A percentile compares a stretch with the other conserved stretches of the same genome.
Conservation (phyloP, 2,888 invertebrate genomes). For the Tenodera sinensis region DNA sequence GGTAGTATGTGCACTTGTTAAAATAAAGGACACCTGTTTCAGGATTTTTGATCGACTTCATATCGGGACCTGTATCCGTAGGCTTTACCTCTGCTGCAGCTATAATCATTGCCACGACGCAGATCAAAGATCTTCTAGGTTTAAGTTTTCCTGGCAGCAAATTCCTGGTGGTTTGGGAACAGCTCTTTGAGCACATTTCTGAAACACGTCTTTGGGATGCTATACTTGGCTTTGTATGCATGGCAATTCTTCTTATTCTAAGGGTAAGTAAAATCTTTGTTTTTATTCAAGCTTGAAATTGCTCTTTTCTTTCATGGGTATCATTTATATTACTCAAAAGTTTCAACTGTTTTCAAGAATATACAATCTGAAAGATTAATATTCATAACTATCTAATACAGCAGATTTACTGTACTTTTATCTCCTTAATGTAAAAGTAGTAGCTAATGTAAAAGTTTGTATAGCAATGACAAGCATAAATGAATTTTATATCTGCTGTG, state of each 20-base stretch:
- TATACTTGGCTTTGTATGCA: constrained; percentile 64
- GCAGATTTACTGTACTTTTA: too few relatives aligned
- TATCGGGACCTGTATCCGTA: constrained; percentile 77
- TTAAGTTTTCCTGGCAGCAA: constrained; percentile 65
- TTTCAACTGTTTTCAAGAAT: too few relatives aligned
- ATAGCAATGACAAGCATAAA: too few relatives aligned
- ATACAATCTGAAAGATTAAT: too few relatives aligned
- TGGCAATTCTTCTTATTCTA: constrained; percentile 63
- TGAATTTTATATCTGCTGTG: too few relatives aligned
- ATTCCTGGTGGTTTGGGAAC: constrained; percentile 67
- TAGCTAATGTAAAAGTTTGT: too few relatives aligned
- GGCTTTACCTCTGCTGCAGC: constrained; percentile 82
- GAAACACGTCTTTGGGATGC: constrained; percentile 69
- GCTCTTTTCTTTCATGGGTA: too few relatives aligned
- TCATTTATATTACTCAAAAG: too few relatives aligned
- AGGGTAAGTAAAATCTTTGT: constrained; percentile 59
- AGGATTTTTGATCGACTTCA: constrained; percentile 81
- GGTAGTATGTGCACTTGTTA: not conserved
- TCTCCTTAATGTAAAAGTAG: too few relatives aligned
- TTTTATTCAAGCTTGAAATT: too few relatives aligned
- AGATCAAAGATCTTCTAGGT: constrained; percentile 72
- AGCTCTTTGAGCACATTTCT: constrained; percentile 65
- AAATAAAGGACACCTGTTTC: constrained; percentile 32
- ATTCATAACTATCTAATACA: too few relatives aligned
- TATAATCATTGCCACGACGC: constrained; percentile 76